Conservation (phyloP, 2,113 vertebrate species). For the Gavia stellata region DNA sequence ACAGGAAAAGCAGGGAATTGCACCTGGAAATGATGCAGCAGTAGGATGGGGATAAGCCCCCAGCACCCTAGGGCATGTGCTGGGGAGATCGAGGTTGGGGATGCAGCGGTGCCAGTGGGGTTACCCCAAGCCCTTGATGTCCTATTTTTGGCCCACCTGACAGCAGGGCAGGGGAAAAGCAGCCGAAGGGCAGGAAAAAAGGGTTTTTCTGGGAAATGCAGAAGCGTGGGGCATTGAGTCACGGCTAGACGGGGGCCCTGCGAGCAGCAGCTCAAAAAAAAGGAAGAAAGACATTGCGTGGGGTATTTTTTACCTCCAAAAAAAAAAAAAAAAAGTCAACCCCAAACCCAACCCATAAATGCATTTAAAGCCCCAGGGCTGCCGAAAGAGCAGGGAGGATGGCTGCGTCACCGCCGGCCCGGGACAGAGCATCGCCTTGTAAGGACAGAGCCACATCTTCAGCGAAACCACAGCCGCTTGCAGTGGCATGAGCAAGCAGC, state of each 20-base stretch:
- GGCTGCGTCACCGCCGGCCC: background rate
- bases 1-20: background rate
- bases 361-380: background rate
- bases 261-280: background rate
- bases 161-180: background rate
- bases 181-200: background rate
- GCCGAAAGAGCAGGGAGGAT: background rate
- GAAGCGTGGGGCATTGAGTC: constrained; percentile 62
- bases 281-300: constrained; percentile 52
- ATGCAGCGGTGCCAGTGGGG: rapidly evolving
- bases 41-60: background rate
- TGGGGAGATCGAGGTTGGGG: background rate
- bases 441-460: background rate
- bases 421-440: background rate
- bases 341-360: background rate
- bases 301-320: background rate
- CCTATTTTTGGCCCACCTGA: background rate
- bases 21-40: rapidly evolving
- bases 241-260: background rate
- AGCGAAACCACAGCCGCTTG: background rate
- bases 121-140: rapidly evolving
- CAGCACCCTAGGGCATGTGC: too few relatives aligned
- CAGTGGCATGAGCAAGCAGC: rapidly evolving
- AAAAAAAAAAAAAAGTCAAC: background rate
- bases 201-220: constrained; percentile 43